Conservation (phyloP, 2,888 invertebrate genomes). For the Pseudoips prasinana region DNA sequence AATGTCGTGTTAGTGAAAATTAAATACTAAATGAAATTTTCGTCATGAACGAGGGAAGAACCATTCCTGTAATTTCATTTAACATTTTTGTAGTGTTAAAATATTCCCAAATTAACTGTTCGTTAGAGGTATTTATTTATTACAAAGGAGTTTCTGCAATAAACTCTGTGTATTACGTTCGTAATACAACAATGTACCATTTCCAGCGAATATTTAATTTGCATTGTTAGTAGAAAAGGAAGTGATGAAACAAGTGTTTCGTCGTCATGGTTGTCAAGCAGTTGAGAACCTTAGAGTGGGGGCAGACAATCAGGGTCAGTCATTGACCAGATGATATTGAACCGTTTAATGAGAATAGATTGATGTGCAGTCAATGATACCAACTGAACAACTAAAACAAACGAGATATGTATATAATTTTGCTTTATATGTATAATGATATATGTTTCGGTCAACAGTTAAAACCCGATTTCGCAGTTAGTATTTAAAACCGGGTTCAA, state of each 20-base stretch:
- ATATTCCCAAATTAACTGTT: conserved; percentile 12
- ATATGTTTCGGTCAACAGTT: no score
- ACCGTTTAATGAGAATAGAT: conserved; percentile 27
- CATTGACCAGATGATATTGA: conserved; percentile 26
- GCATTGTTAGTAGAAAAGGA: conserved; percentile 5
- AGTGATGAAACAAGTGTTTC: conserved; percentile 31
- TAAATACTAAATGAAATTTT: conserved; percentile 28
- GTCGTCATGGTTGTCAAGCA: conserved; percentile 23
- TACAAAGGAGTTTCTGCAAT: not conserved
- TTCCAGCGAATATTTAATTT: conserved; percentile 9
- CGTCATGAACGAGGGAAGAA: conserved; percentile 9
- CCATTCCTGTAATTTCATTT: not conserved
- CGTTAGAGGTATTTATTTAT: not conserved
- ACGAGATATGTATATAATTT: no score
- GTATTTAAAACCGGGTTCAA: no score
- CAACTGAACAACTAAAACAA: no score
- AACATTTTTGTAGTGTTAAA: conserved; percentile 13
- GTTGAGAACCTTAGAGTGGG: conserved; percentile 18
- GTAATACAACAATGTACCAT: no score
- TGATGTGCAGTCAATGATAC: conserved; percentile 20
- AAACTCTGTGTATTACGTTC: no score
- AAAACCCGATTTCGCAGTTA: no score
- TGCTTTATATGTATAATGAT: no score
- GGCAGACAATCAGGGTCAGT: conserved; percentile 27
- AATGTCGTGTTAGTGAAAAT: conserved; percentile 29